Conservation (phyloP, 2,797 vertebrate species). For the Periophthalmus magnuspinnatus region DNA sequence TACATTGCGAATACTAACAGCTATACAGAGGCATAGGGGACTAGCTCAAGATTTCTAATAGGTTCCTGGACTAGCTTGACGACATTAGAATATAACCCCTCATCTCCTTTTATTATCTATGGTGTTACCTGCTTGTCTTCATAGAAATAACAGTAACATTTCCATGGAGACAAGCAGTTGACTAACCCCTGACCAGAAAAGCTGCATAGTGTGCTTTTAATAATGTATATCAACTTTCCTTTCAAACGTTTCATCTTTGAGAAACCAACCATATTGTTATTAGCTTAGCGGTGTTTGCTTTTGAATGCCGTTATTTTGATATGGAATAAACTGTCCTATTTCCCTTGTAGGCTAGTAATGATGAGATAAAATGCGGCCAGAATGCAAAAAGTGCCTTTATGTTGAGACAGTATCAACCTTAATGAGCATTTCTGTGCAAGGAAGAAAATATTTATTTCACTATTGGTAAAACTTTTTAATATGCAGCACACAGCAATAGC, state of each 20-base stretch:
- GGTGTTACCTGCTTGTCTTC: no score
- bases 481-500: constrained; percentile 21
- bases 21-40: no score
- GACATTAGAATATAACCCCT: no score
- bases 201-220: not conserved
- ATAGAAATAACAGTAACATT: not conserved
- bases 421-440: constrained; percentile 27
- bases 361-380: constrained; percentile 17
- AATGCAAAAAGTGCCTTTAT: constrained; percentile 11
- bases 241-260: not conserved
- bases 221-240: not conserved
- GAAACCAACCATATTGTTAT: not conserved
- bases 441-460: constrained; percentile 6
- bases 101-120: no score
- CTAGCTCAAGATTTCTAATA: no score
- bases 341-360: constrained; percentile 26
- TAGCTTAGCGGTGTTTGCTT: not conserved
- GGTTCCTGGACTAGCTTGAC: no score
- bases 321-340: constrained; percentile 7
- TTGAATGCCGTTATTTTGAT: not conserved
- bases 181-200: not conserved
- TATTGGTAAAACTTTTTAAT: constrained; percentile 21
- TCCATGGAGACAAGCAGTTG: not conserved
- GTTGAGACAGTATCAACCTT: constrained; percentile 25
- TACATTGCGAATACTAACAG: no score